Evolutionary conservation across 2,113 vertebrate genomes (phyloP).

Genomic region (Passer domesticus): DNA sequence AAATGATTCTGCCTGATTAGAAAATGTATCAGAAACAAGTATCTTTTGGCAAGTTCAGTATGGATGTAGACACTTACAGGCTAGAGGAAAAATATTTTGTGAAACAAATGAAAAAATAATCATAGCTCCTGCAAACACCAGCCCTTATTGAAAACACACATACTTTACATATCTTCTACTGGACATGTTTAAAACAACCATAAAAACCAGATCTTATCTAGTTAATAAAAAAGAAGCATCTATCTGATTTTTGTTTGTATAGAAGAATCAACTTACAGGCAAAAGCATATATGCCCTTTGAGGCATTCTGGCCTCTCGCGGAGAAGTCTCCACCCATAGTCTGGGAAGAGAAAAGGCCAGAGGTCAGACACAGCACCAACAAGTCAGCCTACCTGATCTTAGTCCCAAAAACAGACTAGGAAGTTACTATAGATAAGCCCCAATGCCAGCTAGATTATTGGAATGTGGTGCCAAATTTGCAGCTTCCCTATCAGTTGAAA

Average conservation of each 20-base stretch:
- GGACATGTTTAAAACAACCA: not conserved
- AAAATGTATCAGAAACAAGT: not conserved
- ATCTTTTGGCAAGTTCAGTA: not conserved
- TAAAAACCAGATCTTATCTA: not conserved
- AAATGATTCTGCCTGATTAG: not conserved
- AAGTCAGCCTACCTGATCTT: not conserved
- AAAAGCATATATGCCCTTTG: slow-evolving; percentile 93
- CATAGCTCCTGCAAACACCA: not conserved
- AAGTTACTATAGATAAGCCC: not conserved
- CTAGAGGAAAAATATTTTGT: not conserved
- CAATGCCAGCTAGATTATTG: not conserved
- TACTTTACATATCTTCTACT: not conserved
- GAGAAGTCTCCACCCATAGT: slow-evolving; percentile 96
- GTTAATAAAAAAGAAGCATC: not conserved
- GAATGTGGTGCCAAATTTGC: not conserved
- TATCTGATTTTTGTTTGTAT: not conserved
- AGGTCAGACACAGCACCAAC: not conserved
- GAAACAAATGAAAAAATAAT: not conserved
- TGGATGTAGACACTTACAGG: not conserved
- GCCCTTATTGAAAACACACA: not conserved
- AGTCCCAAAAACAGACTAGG: not conserved
- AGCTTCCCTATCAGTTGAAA: not conserved
- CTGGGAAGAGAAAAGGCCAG: slow-evolving; percentile 66
- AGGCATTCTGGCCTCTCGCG: slow-evolving; percentile 84
- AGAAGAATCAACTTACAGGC: slow-evolving; percentile 81